Base-by-base conservation (phyloP, 1,140 invertebrate genomes). In the Lanistes nyassanus region DNA sequence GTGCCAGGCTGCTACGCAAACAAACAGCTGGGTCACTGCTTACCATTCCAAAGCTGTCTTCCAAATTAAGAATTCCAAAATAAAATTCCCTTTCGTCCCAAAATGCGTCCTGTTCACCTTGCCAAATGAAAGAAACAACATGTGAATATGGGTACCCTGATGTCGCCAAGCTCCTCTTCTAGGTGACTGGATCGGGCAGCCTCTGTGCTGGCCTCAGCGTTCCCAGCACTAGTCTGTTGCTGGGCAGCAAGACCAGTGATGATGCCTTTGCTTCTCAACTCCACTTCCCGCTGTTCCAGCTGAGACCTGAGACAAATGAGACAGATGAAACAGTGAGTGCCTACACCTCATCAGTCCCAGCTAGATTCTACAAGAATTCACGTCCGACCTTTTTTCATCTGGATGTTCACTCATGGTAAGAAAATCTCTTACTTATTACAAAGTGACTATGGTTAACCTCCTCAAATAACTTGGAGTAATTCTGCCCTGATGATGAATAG, bases 241-340 rank as follows among this genome's bases (percentile, higher is more conserved):
- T 86, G 86, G 6, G 78, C 82, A 31, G 76, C 76, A 51, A 82
- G 71, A 42, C 83, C 80, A 11, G 86, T 87, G 60, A 86, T 87
- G 7, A 85, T 74, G 6, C 85, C 85, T 67, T 86, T 85, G 67
- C 82, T 83, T 53, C 77, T 77, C 26, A 82, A 79, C 65, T 84
- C 81, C 26, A 73, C 75, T 58, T 83, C 85, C 58, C 84, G 82
- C 66, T 80, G 78, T 75, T 84, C 85, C 29, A 85, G 75, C 71
- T 82, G 79, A 56, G 81, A 79, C 37, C 86, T 87, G 56, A 53
- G 74, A 13, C 13, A 23, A 53, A 13, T 13, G 13, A 53, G 23
- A 13, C 13, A 13, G 23, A 53, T 53, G 23, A 53, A 53, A 53
- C 51, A 23, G 56, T 16, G n/a, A 60, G 23, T 31, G 29, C 11